Conservation (phyloP, 2,888 invertebrate species). For the Pristionchus japonicus region DNA sequence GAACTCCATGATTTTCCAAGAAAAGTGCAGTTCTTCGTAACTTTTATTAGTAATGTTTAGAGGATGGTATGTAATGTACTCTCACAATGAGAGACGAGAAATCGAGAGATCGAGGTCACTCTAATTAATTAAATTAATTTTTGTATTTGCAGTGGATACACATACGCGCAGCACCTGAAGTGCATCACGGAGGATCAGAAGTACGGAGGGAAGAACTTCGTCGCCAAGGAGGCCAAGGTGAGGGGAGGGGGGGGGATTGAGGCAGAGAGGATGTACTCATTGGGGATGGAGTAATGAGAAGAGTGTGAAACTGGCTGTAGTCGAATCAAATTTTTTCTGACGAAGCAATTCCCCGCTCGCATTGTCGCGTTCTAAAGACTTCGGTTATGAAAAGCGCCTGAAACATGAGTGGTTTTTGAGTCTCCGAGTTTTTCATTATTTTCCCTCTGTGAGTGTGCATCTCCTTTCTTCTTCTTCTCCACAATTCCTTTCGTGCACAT, state of each 20-base stretch:
- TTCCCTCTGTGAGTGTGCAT: not conserved
- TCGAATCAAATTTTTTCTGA: not conserved
- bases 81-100: too few relatives aligned
- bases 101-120: not conserved
- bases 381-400: too few relatives aligned
- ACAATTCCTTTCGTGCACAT: not conserved
- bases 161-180: slow-evolving; percentile 86
- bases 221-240: slow-evolving; percentile 75
- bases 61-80: too few relatives aligned
- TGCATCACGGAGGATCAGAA: slow-evolving; percentile 89
- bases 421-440: not conserved
- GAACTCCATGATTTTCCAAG: too few relatives aligned
- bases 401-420: not conserved
- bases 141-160: slow-evolving; percentile 83
- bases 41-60: too few relatives aligned
- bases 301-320: not conserved
- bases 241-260: too few relatives aligned
- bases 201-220: slow-evolving; percentile 82
- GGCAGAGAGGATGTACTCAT: too few relatives aligned
- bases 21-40: too few relatives aligned
- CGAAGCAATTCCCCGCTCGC: not conserved
- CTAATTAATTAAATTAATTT: slow-evolving; percentile 84
- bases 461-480: not conserved
- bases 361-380: too few relatives aligned
- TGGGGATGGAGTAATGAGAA: not conserved